Conservation (phyloP, 2,113 vertebrate species). For the Limanda limanda region DNA sequence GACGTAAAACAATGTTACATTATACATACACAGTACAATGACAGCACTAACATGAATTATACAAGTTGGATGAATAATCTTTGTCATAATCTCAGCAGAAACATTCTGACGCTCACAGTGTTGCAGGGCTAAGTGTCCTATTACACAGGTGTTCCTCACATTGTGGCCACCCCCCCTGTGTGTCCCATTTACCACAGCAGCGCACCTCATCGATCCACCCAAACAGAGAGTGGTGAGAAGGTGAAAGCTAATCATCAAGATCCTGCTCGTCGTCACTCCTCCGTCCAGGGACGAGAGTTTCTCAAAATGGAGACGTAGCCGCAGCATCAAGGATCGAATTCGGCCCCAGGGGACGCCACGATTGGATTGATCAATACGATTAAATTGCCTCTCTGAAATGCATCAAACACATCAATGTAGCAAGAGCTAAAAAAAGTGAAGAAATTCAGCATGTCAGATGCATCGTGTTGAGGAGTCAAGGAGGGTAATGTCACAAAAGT, state of each 20-base stretch:
- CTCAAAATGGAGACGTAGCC: slow-evolving; percentile 51
- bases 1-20: neutral
- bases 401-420: slow-evolving; percentile 46
- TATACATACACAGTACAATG: neutral
- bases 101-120: neutral
- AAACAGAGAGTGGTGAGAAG: slow-evolving; percentile 19
- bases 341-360: slow-evolving; percentile 47
- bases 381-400: slow-evolving; percentile 62
- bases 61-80: neutral
- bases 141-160: neutral
- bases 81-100: neutral
- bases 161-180: neutral
- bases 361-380: slow-evolving; percentile 66
- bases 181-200: slow-evolving; percentile 10
- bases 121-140: neutral
- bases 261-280: slow-evolving; percentile 20
- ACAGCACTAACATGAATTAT: neutral
- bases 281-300: slow-evolving; percentile 21
- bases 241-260: slow-evolving; percentile 32
- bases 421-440: slow-evolving; percentile 42
- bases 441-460: slow-evolving; percentile 36
- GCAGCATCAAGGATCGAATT: slow-evolving; percentile 46
- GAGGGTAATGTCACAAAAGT: slow-evolving; percentile 55
- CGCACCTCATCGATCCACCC: slow-evolving; percentile 23
- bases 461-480: slow-evolving; percentile 33